Conservation (phyloP, 2,113 vertebrate genomes). For the Scomber scombrus region DNA sequence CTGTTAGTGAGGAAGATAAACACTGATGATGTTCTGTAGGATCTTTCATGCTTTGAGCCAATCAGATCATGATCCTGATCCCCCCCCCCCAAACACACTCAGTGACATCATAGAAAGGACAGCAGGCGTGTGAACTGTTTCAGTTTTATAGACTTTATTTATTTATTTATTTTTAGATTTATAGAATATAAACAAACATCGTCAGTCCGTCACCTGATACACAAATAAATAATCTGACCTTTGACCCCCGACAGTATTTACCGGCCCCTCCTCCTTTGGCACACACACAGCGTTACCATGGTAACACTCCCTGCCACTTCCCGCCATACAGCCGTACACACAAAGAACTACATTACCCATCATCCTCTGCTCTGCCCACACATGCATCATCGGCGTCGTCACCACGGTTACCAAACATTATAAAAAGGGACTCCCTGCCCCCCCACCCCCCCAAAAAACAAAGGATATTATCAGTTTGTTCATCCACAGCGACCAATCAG, state of each 20-base stretch:
- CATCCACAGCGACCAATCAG: conserved; percentile 42
- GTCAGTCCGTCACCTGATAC: conserved; percentile 54
- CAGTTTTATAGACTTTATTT: conserved; percentile 81
- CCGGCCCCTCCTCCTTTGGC: conserved; percentile 51
- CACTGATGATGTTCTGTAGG: too few relatives aligned
- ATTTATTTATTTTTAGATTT: conserved; percentile 66
- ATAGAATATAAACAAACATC: conserved; percentile 83
- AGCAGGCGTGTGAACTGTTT: conserved; percentile 18
- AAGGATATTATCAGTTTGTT: conserved; percentile 1
- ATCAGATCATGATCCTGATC: too few relatives aligned
- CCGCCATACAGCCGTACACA: background rate
- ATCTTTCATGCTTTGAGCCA: too few relatives aligned
- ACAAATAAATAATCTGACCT: conserved; percentile 85
- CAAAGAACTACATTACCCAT: conserved; percentile 52
- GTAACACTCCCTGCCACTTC: background rate
- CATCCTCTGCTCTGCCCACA: conserved; percentile 32
- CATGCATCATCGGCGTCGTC: conserved; percentile 42
- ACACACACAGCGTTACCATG: conserved; percentile 17
- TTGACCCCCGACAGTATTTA: conserved; percentile 29
- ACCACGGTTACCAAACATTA: conserved; percentile 55
- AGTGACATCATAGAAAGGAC: background rate
- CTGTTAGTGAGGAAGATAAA: too few relatives aligned
- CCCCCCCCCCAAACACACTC: too few relatives aligned
- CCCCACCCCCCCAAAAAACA: background rate
- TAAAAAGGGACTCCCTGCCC: conserved; percentile 24